Base-by-base conservation (phyloP, 1,140 invertebrate genomes). In the Drosophila lacertosa region DNA sequence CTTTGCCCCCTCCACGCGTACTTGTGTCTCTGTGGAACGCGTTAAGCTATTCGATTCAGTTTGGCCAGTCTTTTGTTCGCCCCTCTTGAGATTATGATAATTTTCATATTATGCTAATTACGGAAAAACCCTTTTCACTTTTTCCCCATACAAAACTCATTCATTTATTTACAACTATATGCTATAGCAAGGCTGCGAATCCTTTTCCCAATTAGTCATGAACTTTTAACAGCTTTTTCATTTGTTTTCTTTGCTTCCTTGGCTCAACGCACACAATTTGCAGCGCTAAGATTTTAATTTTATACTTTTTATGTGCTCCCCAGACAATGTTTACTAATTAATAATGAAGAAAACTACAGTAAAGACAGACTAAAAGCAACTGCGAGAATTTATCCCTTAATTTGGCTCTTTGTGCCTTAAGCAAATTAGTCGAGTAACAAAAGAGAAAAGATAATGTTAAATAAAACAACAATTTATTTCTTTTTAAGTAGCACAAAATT, bases 81-180 rank as follows among this genome's bases (percentile, higher is more conserved):
- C 15, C n/a, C 11, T 9, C 45, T 58, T 51, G 51, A 74, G 60
- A 62, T 80, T 74, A 73, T 53, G 40, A 51, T 55, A 50, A 65
- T 81, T 77, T 77, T 62, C 77, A 81, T 81, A 86, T 65, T 77
- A 84, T 84, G 81, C 73, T 81, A 86, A 86, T 81, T 81, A 63
- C 66, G 51, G 62, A 60, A 24, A 13, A n/a, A 67, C 60, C 65
- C 63, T 76, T 86, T 58, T 86, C 45, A 67, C 60, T 62, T 63
- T 76, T 86, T 58, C 81, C 45, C 64, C 55, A 35, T 50, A 66
- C 77, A 86, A 70, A 80, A 74, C 69, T 86, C 81, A 81, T 77
- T 80, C 62, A 86, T 81, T 84, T 76, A 80, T 80, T 58, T 45
- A 51, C 15, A 64, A 50, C 24, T 33, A 15, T 24, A 26, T 11